Evolutionary conservation across 2,888 invertebrate species (phyloP).

Genomic region (Hetaerina titia): DNA sequence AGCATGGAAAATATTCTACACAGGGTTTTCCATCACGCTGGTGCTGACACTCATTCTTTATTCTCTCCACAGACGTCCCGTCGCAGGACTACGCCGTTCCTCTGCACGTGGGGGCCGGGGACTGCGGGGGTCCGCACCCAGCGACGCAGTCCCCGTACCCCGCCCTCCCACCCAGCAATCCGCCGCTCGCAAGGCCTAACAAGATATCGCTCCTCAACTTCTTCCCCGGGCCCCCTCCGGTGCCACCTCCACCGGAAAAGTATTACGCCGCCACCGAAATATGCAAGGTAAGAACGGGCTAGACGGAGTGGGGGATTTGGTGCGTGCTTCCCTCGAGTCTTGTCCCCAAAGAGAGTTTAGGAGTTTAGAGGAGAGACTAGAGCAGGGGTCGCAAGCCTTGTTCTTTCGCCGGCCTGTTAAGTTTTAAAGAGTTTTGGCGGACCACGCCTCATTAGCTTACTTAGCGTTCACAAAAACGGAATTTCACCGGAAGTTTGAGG

Average conservation of each 20-base stretch:
- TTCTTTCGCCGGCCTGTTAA: neutral
- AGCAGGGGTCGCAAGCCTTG: neutral
- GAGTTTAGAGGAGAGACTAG: neutral
- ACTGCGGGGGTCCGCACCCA: slow-evolving; percentile 52
- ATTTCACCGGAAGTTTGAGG: no score
- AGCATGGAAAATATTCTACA: no score
- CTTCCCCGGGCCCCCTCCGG: slow-evolving; percentile 78
- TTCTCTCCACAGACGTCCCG: slow-evolving; percentile 79
- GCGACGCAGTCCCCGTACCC: slow-evolving; percentile 76
- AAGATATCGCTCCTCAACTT: slow-evolving; percentile 78
- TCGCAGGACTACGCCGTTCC: slow-evolving; percentile 84
- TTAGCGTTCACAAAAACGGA: no score
- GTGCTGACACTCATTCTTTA: neutral
- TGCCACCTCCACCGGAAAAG: slow-evolving; percentile 84
- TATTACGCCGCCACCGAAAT: slow-evolving; percentile 87
- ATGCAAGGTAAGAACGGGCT: slow-evolving; percentile 76
- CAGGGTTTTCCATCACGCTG: no score
- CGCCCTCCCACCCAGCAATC: slow-evolving; percentile 71
- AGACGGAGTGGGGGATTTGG: neutral
- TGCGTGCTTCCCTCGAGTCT: neutral
- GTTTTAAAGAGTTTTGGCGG: neutral
- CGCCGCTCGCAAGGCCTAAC: slow-evolving; percentile 76
- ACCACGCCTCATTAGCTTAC: neutral
- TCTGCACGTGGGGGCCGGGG: slow-evolving; percentile 74
- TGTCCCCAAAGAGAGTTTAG: neutral